Evolutionary conservation across 2,113 vertebrate genomes (phyloP).

Genomic region (Conger conger): DNA sequence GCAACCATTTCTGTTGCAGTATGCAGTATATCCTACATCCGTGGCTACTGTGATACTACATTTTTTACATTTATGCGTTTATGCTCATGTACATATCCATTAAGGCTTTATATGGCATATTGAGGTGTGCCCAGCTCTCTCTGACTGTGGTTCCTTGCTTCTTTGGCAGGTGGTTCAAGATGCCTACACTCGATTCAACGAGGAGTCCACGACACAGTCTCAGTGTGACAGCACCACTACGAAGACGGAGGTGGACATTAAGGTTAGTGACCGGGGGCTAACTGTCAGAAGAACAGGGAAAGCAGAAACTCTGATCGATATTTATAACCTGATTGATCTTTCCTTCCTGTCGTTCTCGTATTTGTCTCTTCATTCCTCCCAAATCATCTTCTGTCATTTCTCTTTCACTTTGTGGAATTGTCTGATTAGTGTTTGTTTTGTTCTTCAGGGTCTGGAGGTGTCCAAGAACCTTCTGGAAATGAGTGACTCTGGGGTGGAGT

Average conservation of each 20-base stretch:
- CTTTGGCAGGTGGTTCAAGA: slow-evolving; percentile 70
- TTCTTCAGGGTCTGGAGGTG: slow-evolving; percentile 70
- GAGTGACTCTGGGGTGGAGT: slow-evolving; percentile 75
- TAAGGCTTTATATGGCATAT: neutral
- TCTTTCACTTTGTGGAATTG: neutral
- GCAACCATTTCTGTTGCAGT: no score
- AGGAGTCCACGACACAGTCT: slow-evolving; percentile 69
- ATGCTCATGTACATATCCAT: neutral
- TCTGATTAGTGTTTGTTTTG: neutral
- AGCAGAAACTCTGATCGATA: neutral
- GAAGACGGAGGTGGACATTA: slow-evolving; percentile 77
- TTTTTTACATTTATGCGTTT: neutral
- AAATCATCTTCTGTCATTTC: neutral
- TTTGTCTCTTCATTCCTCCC: neutral
- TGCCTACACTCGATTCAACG: slow-evolving; percentile 68
- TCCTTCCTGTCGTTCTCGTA: slow-evolving; percentile 18
- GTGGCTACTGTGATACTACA: neutral
- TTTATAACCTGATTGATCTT: neutral
- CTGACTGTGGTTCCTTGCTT: neutral
- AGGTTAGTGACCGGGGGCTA: slow-evolving; percentile 59
- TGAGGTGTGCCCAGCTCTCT: neutral
- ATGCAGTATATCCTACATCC: slow-evolving; percentile 1
- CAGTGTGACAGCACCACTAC: slow-evolving; percentile 70
- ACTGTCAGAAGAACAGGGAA: neutral
- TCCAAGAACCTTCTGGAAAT: slow-evolving; percentile 70